phyloP scores from a whole-genome alignment of 2,888 invertebrate genomes.

The Nasonia oneida region DNA sequence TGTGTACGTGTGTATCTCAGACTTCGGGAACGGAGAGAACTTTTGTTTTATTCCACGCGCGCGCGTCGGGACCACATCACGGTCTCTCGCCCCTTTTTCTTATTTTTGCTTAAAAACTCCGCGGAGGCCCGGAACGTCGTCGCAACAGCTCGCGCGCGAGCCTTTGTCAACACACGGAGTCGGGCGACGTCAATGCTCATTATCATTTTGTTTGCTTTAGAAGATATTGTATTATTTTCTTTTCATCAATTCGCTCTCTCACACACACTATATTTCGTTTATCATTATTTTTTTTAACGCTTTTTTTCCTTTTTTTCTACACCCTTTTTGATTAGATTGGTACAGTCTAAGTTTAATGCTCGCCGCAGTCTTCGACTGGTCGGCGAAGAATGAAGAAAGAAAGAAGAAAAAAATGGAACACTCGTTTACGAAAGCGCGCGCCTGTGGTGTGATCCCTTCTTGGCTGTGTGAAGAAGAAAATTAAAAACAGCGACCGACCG shows the following conservation, averaged over 20 bases:
- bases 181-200: constrained; percentile 75
- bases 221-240: constrained; percentile 42
- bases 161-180: constrained; percentile 67
- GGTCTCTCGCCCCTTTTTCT: constrained; percentile 29
- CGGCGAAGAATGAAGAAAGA: constrained; percentile 69
- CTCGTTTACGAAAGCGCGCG: constrained; percentile 66
- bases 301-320: constrained; percentile 47
- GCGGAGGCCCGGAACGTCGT: constrained; percentile 53
- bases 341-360: constrained; percentile 79
- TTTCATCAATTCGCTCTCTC: constrained; percentile 45
- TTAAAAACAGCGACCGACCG: constrained; percentile 39
- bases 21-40: constrained; percentile 60
- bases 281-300: constrained; percentile 20
- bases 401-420: constrained; percentile 70
- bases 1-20: constrained; percentile 61
- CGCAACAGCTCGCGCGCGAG: constrained; percentile 46
- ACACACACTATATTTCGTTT: constrained; percentile 46
- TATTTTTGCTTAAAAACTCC: constrained; percentile 43
- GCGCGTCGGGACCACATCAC: constrained; percentile 34
- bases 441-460: constrained; percentile 49
- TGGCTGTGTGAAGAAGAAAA: constrained; percentile 53
- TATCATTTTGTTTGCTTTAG: constrained; percentile 66
- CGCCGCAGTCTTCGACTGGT: constrained; percentile 78
- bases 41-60: constrained; percentile 24
- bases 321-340: constrained; percentile 78